Evolutionary conservation across 2,888 invertebrate genomes (phyloP).

Genomic region (Leucozona laternaria): DNA sequence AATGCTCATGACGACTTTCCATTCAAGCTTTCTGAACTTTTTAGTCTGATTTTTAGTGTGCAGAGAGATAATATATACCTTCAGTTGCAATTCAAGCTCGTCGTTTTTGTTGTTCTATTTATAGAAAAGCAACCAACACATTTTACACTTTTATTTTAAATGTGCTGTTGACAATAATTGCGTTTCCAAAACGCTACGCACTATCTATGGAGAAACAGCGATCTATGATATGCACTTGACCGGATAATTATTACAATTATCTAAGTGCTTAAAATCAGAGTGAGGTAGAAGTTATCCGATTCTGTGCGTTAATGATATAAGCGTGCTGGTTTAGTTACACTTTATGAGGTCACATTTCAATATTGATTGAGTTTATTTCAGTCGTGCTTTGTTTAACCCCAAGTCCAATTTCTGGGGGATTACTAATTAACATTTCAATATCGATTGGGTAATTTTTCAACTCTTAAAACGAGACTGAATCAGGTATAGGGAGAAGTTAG

Average conservation of each 20-base stretch:
- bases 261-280: not conserved
- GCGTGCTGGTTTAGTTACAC: not conserved
- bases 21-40: too few relatives aligned
- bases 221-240: constrained; percentile 8
- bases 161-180: not conserved
- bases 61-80: too few relatives aligned
- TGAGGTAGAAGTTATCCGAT: not conserved
- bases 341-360: not conserved
- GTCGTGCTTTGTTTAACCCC: too few relatives aligned
- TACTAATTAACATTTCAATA: too few relatives aligned
- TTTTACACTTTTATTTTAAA: not conserved
- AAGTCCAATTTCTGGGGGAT: too few relatives aligned
- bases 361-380: not conserved
- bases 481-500: too few relatives aligned
- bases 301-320: not conserved
- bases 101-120: too few relatives aligned
- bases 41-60: too few relatives aligned
- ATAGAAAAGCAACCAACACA: not conserved
- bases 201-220: not conserved
- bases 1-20: too few relatives aligned
- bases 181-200: not conserved
- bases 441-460: too few relatives aligned
- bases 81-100: too few relatives aligned
- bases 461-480: too few relatives aligned
- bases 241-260: constrained; percentile 1